These are phyloP conservation scores for Cerastis rubricosa DNA, from an alignment of 2,888 invertebrate genomes.

Conservation along the genomic window DNA sequence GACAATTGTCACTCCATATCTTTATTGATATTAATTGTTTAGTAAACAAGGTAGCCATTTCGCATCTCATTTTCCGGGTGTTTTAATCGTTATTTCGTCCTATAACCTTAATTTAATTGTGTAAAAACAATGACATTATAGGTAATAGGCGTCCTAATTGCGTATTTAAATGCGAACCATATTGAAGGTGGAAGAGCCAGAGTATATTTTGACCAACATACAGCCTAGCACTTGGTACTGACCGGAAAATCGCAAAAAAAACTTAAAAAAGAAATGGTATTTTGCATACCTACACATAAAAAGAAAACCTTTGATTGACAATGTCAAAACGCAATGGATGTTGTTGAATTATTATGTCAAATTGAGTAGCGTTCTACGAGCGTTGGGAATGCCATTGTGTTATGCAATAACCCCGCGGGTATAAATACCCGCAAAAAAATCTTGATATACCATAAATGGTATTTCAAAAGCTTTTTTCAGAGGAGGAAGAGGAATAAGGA, in stretches of 20 bases:
- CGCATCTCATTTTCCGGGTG: conserved; percentile 35
- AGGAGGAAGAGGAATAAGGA: too few species aligned
- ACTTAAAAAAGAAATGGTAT: too few species aligned
- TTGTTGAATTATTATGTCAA: neutral
- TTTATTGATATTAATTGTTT: conserved; percentile 17
- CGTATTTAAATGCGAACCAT: neutral
- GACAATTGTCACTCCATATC: conserved; percentile 23
- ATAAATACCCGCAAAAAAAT: too few species aligned
- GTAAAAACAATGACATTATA: neutral
- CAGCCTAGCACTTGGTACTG: too few species aligned
- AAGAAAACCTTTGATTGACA: too few species aligned
- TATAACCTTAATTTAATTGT: neutral
- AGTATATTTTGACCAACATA: too few species aligned
- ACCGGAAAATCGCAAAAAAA: too few species aligned
- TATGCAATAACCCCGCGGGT: neutral
- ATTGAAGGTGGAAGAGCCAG: too few species aligned
- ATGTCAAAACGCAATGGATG: too few species aligned
- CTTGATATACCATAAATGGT: too few species aligned
- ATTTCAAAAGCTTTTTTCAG: neutral
- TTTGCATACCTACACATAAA: too few species aligned
- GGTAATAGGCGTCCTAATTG: neutral
- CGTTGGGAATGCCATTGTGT: neutral
- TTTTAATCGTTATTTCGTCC: conserved; percentile 19
- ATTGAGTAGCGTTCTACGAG: neutral
- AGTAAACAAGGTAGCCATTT: neutral